Percentiles rank a stretch among this genome's conserved stretches.
Evolutionary conservation across 30 jellyfish, hydroid and myxozoan genomes (phyloP).

Genomic region (Hydractinia symbiolongicarpus): DNA sequence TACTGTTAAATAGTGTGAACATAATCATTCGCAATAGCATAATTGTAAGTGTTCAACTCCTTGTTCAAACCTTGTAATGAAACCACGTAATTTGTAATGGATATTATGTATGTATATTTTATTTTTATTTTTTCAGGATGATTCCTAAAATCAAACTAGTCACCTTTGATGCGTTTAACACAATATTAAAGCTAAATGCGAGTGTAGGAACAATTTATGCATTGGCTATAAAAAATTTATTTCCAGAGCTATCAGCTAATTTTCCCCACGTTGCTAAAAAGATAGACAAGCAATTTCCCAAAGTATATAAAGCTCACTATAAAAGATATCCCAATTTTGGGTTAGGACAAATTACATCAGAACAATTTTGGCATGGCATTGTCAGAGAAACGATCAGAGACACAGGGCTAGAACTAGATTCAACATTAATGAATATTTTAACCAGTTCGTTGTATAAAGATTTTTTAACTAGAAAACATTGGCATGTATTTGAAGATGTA

Average conservation of each 20-base stretch:
- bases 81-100: no score
- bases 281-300: conserved; percentile 9
- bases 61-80: no score
- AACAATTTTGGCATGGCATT: conserved; percentile 24
- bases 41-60: no score
- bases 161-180: conserved; percentile 31
- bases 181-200: conserved; percentile 9
- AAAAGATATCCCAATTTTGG: conserved; percentile 29
- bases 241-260: background rate
- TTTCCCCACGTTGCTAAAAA: background rate
- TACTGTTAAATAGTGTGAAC: no score
- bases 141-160: conserved; percentile 1
- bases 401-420: background rate
- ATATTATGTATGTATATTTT: no score
- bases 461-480: conserved; percentile 1
- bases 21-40: no score
- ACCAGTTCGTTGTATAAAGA: conserved; percentile 1
- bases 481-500: conserved; percentile 24
- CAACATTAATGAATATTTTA: background rate
- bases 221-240: background rate
- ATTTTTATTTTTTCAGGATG: background rate
- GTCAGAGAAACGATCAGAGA: conserved; percentile 8
- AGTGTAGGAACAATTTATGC: conserved; percentile 20
- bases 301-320: background rate
- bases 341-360: conserved; percentile 15